Evolutionary conservation across 2,888 invertebrate genomes (phyloP).

Genomic region (Calliphora vomitoria): DNA sequence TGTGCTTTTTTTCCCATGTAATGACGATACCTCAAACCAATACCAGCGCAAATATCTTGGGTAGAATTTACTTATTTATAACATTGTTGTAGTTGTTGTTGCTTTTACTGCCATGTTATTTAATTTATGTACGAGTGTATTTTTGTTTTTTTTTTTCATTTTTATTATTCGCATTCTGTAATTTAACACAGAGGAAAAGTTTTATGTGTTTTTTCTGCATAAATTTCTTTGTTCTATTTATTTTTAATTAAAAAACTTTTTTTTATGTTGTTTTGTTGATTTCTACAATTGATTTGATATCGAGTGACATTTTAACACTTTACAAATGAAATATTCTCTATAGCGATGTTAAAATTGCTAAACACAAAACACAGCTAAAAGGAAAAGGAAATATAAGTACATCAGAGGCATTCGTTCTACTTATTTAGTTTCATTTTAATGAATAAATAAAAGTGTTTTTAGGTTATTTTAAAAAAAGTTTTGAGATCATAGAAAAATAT

Average conservation of each 20-base stretch:
- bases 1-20: conserved; percentile 1
- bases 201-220: conserved; percentile 48
- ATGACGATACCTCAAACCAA: conserved; percentile 23
- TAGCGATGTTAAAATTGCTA: not conserved
- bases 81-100: conserved; percentile 29
- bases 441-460: conserved; percentile 17
- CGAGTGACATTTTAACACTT: conserved; percentile 76
- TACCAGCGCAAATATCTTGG: conserved; percentile 17
- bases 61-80: conserved; percentile 18
- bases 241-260: conserved; percentile 76
- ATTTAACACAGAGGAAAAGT: conserved; percentile 37
- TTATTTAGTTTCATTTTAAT: not conserved
- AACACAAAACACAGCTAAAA: not conserved
- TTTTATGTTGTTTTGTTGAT: conserved; percentile 70
- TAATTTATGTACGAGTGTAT: conserved; percentile 39
- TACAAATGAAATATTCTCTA: conserved; percentile 54
- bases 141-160: no score
- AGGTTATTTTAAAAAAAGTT: not conserved
- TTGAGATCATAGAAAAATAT: no score
- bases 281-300: conserved; percentile 76
- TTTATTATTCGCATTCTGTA: conserved; percentile 28
- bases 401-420: not conserved
- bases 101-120: conserved; percentile 26
- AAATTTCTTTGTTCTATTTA: conserved; percentile 71
- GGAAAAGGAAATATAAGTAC: not conserved